phyloP scores from a whole-genome alignment of 1,140 invertebrate genomes.

The Zaprionus taronus region DNA sequence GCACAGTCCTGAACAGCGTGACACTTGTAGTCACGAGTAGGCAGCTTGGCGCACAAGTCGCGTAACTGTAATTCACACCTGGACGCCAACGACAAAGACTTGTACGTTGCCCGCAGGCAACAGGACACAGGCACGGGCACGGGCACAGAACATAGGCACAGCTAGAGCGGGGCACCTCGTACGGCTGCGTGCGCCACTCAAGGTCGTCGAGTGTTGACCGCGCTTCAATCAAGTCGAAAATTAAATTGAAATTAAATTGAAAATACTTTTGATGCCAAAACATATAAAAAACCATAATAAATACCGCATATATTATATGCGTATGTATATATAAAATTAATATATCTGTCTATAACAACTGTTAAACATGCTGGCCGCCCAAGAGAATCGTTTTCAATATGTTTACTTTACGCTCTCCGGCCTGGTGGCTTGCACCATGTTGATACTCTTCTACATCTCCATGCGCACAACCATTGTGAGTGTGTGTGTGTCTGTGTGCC shows the following conservation, averaged over 20 bases:
- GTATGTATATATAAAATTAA: background rate
- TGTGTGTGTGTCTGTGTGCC: slow-evolving; percentile 20
- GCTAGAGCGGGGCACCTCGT: background rate
- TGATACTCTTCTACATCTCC: slow-evolving; percentile 76
- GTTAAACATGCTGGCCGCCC: slow-evolving; percentile 59
- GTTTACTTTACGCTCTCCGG: slow-evolving; percentile 78
- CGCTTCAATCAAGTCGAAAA: background rate
- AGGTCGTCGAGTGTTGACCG: slow-evolving; percentile 13
- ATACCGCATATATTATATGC: background rate
- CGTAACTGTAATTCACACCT: slow-evolving; percentile 52
- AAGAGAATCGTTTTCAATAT: slow-evolving; percentile 79
- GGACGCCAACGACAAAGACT: slow-evolving; percentile 16
- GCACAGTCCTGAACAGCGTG: slow-evolving; percentile 44
- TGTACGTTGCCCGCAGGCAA: background rate
- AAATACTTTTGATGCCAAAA: slow-evolving; percentile 7
- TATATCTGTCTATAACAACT: slow-evolving; percentile 22
- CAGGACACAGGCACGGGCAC: slow-evolving; percentile 15
- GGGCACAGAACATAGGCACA: no score
- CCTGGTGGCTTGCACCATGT: slow-evolving; percentile 68
- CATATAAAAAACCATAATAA: background rate
- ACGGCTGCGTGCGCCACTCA: slow-evolving; percentile 47
- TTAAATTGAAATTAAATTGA: background rate
- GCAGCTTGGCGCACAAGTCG: slow-evolving; percentile 51
- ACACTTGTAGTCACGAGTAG: slow-evolving; percentile 52
- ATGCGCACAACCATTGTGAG: slow-evolving; percentile 78